Conservation (phyloP, 2,797 vertebrate genomes). For the Amblyopsis hoosieri region DNA sequence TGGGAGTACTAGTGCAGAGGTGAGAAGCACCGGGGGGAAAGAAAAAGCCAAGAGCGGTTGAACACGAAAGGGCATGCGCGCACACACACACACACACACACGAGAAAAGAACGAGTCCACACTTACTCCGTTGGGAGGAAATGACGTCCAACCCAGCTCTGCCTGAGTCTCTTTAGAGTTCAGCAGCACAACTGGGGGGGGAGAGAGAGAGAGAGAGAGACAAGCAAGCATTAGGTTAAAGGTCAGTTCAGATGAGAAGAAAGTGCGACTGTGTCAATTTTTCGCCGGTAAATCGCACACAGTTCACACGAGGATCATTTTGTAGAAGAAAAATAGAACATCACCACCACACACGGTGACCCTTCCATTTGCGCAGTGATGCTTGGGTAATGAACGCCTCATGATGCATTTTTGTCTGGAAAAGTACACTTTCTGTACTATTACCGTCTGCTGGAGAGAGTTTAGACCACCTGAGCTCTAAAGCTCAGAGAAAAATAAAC, state of each 20-base stretch:
- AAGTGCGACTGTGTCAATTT: background rate
- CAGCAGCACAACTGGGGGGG: constrained; percentile 86
- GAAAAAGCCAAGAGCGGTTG: background rate
- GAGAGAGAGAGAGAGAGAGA: background rate
- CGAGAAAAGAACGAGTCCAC: constrained; percentile 16
- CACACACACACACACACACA: constrained; percentile 8
- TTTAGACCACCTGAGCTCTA: constrained; percentile 7
- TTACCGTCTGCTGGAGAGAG: constrained; percentile 30
- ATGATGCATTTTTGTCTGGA: background rate
- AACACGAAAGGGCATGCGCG: background rate
- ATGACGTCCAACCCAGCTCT: constrained; percentile 93
- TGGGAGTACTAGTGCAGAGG: too few relatives aligned
- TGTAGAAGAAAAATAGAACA: background rate
- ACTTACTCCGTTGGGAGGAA: constrained; percentile 92
- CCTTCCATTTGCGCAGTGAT: background rate
- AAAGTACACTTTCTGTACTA: constrained; percentile 33
- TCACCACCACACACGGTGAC: too few relatives aligned
- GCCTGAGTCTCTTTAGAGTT: constrained; percentile 96
- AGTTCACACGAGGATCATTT: background rate
- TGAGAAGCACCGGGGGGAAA: background rate
- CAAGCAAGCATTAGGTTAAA: constrained; percentile 17
- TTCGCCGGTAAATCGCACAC: background rate
- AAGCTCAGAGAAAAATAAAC: constrained; percentile 4
- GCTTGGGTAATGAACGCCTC: background rate
- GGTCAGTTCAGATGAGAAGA: constrained; percentile 5